A percentile compares a stretch with the other conserved stretches of the same genome.
Evolutionary conservation across 2,113 vertebrate species (phyloP).

Genomic region (Gymnorhina tibicen): DNA sequence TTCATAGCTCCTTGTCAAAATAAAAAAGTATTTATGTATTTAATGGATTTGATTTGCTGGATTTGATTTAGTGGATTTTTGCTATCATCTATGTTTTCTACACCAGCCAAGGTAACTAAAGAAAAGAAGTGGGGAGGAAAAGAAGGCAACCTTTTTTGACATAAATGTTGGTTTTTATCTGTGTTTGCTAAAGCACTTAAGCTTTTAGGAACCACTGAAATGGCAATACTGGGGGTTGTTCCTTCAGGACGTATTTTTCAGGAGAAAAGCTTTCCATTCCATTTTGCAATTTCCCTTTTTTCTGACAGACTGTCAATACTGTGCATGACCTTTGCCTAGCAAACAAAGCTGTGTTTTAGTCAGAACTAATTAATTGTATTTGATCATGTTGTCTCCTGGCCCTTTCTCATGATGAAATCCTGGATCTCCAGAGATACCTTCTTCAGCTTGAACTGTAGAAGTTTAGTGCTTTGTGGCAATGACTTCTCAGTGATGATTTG

Average conservation of each 20-base stretch:
- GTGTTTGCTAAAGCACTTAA: neutral
- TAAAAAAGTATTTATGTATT: neutral
- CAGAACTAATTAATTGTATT: neutral
- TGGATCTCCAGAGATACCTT: neutral
- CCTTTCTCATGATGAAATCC: neutral
- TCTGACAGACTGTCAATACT: neutral
- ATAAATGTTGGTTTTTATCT: neutral
- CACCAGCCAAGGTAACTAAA: neutral
- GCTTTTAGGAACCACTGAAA: neutral
- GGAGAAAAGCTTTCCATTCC: neutral
- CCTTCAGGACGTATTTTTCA: neutral
- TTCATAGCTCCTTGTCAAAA: neutral
- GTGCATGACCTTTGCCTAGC: neutral
- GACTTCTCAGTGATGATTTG: neutral
- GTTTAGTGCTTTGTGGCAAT: neutral
- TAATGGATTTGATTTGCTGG: neutral
- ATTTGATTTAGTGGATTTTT: neutral
- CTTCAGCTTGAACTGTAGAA: neutral
- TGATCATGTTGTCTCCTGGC: neutral
- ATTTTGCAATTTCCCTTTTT: neutral
- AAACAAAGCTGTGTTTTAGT: neutral
- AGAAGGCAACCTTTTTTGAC: neutral
- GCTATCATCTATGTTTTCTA: neutral
- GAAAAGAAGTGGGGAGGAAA: rapidly evolving
- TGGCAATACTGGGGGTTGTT: neutral